Base-by-base conservation (phyloP, 2,888 invertebrate genomes). In the Drosophila borealis region DNA sequence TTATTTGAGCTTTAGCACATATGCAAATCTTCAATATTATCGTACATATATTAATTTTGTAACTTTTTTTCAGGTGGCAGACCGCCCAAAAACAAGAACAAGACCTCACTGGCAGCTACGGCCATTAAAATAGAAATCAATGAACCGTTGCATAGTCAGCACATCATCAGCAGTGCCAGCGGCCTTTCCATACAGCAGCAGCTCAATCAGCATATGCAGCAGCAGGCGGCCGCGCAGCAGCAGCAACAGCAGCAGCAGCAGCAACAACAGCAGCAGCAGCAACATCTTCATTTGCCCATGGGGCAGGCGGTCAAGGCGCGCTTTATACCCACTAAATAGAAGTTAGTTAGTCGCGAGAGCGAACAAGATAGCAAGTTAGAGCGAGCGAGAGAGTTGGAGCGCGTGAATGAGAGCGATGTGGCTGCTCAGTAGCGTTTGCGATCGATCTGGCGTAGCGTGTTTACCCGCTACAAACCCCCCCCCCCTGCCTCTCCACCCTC, bases 81-180 rank as follows among this genome's bases (percentile, higher is more conserved):
- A n/a, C 91, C 91, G 69, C 92, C 91, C 39, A 92, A 92, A 81
- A 92, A 92, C 76, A 92, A 92, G 85, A 90, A 89, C 78, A 90
- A 91, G 77, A 74, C 83, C 64, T 62, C 81, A 4, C 65, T 88
- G 75, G 75, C 91, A 72, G 72, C 91, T 76, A 83, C 88, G 76
- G 85, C 91, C 69, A 91, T 91, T 54, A 91, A 91, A 79, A 90
- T 92, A 62, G 91, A 91, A 76, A 81, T 92, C 71, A 90, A 91
- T 65, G 91, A 91, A 72, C 90, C 91, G 59, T 73, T 91, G 63
- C 90, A 91, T 67, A 91, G 90, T 78, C 91, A 91, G 74, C 90
- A 91, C 62, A 87, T 91, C 63, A 88, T 90, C 72, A 91, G 88
- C 76, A 91, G 89, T 82, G 91, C 90, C 59, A 91, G 91, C 50